Conservation (phyloP, 2,797 vertebrate genomes). For the Smutsia temminckii region DNA sequence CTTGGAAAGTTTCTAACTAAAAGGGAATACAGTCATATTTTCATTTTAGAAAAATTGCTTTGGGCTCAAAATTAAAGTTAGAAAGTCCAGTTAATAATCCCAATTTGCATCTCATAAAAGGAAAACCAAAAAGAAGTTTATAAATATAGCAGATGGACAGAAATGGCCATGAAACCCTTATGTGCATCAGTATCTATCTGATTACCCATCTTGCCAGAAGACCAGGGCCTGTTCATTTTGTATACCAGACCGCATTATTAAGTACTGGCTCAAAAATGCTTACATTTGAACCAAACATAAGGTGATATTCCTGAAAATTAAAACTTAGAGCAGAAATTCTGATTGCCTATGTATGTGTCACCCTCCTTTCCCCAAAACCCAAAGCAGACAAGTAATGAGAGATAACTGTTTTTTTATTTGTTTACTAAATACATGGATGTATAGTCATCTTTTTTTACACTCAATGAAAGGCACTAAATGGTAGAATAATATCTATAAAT, state of each 20-base stretch:
- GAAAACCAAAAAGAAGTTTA: neutral
- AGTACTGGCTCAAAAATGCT: neutral
- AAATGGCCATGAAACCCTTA: neutral
- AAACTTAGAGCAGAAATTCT: neutral
- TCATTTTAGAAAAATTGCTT: neutral
- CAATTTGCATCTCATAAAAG: neutral
- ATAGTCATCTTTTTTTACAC: neutral
- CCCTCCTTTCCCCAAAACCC: fast-evolving
- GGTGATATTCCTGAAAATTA: neutral
- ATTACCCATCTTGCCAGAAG: neutral
- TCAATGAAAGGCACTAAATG: neutral
- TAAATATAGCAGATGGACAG: neutral
- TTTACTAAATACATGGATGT: neutral
- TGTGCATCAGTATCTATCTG: neutral
- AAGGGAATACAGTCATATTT: neutral
- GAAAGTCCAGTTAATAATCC: neutral
- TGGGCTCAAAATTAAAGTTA: neutral
- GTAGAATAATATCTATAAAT: neutral
- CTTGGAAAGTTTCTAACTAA: neutral
- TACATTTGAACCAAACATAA: neutral
- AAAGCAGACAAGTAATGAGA: neutral
- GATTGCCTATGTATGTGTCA: neutral
- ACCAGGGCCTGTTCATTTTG: neutral
- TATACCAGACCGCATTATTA: neutral
- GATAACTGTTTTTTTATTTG: neutral